A percentile compares a stretch with the other conserved stretches of the same genome.
Evolutionary conservation across 1,140 invertebrate species (phyloP).

Genomic region (Lepidotrigona ventralis): DNA sequence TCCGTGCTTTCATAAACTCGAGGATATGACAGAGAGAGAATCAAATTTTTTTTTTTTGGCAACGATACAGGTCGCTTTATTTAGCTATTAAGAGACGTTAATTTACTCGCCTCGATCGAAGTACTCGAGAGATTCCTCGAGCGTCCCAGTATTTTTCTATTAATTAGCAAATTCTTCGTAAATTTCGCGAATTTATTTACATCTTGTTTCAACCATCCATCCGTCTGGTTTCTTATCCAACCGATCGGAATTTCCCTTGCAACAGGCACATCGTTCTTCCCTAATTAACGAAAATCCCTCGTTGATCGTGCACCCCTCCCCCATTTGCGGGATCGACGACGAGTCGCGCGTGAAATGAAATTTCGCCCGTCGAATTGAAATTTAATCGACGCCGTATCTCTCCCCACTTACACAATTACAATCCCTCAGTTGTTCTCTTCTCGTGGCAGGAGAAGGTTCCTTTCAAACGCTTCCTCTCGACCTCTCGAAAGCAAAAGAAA

Average conservation of each 20-base stretch:
- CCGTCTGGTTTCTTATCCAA: no score
- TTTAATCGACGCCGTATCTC: slow-evolving; percentile 8
- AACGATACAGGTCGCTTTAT: not conserved
- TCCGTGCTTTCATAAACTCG: not conserved
- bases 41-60: not conserved
- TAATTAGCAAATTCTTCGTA: no score
- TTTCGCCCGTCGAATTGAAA: slow-evolving; percentile 23
- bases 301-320: not conserved
- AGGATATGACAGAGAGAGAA: not conserved
- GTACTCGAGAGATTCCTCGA: no score
- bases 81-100: not conserved
- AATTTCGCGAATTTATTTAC: no score
- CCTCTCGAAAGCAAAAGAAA: not conserved
- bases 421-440: not conserved
- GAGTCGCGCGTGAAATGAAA: not conserved
- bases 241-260: not conserved
- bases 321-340: not conserved
- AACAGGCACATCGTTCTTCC: no score
- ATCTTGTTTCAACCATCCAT: no score
- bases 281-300: not conserved
- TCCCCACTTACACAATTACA: slow-evolving; percentile 4
- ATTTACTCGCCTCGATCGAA: not conserved
- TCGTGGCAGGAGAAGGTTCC: no score
- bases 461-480: not conserved
- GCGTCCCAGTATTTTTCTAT: not conserved